Evolutionary conservation across 2,797 vertebrate genomes (phyloP).

Genomic region (Myripristis murdjan): DNA sequence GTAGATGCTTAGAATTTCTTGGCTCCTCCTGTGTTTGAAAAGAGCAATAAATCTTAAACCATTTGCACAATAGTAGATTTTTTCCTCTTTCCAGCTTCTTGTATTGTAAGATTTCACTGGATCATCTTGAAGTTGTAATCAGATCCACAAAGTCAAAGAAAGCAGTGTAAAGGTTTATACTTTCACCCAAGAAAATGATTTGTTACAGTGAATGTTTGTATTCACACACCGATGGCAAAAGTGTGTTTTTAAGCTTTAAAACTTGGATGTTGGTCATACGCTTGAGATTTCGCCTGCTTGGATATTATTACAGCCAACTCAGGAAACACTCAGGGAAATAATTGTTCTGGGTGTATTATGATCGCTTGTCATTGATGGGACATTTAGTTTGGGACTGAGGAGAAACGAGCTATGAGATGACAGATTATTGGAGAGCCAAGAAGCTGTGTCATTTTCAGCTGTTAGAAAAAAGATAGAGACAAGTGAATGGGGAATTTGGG

Average conservation of each 20-base stretch:
- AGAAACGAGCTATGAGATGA: slow-evolving; percentile 63
- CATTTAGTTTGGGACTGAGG: slow-evolving; percentile 50
- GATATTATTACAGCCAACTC: slow-evolving; percentile 19
- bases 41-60: not conserved
- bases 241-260: slow-evolving; percentile 3
- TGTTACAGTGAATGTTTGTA: slow-evolving; percentile 32
- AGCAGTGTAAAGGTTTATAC: slow-evolving; percentile 2
- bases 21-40: not conserved
- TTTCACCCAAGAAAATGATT: slow-evolving; percentile 16
- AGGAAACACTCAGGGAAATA: slow-evolving; percentile 37
- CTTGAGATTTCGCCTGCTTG: slow-evolving; percentile 26
- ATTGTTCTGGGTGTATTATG: slow-evolving; percentile 24
- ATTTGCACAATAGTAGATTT: not conserved
- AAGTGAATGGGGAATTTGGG: slow-evolving; percentile 45
- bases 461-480: slow-evolving; percentile 13
- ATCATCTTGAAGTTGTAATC: not conserved
- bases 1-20: slow-evolving; percentile 13
- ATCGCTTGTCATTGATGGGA: slow-evolving; percentile 46
- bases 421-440: slow-evolving; percentile 56
- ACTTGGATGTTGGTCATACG: slow-evolving; percentile 16
- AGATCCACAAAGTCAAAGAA: slow-evolving; percentile 11
- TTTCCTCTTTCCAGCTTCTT: not conserved
- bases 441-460: slow-evolving; percentile 46
- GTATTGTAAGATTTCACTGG: not conserved
- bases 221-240: slow-evolving; percentile 25